These are phyloP conservation scores for Acholoe squamosa DNA, from an alignment of 2,888 invertebrate species.

Conservation along the genomic window DNA sequence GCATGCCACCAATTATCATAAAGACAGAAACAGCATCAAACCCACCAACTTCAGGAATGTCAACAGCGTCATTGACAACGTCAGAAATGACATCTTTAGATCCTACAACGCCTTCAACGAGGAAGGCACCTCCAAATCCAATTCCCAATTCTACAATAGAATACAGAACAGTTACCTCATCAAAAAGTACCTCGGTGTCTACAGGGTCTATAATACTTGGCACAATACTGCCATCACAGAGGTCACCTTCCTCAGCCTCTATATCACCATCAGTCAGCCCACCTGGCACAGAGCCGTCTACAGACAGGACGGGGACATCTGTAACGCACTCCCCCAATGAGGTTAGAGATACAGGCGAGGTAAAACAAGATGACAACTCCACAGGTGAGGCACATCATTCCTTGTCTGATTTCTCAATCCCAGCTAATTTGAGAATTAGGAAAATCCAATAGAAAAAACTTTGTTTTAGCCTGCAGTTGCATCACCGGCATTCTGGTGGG, in stretches of 20 bases:
- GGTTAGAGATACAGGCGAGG: no score
- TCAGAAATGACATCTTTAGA: no score
- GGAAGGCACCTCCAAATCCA: neutral
- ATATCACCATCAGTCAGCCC: neutral
- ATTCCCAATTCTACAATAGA: neutral
- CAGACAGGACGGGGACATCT: neutral
- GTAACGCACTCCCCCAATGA: no score
- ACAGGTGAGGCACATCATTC: neutral
- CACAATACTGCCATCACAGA: neutral
- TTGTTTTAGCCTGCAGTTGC: no score
- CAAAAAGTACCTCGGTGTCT: neutral
- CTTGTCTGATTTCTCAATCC: no score
- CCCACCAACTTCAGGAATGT: neutral
- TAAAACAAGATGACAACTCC: neutral
- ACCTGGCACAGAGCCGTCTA: neutral
- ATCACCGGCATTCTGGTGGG: no score
- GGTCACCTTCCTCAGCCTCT: neutral
- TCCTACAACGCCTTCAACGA: neutral
- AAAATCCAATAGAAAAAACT: no score
- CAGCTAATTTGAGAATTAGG: no score
- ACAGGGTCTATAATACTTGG: neutral
- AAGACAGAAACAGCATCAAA: neutral
- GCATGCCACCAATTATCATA: neutral
- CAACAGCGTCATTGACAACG: neutral
- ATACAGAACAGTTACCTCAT: neutral